These are phyloP conservation scores for Watsonalla cultraria DNA, from an alignment of 2,888 invertebrate genomes.

Conservation along the genomic window DNA sequence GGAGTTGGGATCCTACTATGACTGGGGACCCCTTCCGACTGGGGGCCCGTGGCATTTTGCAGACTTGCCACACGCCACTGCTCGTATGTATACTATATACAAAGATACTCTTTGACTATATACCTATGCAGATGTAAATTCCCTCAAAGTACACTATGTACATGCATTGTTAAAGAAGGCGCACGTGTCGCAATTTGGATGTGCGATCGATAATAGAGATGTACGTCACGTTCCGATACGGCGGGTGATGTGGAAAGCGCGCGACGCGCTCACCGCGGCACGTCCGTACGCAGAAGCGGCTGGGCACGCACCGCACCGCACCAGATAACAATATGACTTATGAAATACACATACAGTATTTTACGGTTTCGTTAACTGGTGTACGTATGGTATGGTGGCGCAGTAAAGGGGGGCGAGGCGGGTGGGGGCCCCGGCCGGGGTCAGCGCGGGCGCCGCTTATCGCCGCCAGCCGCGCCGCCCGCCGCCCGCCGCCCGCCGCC, in stretches of 20 bases:
- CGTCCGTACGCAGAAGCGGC: conserved; percentile 7
- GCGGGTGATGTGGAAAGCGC: conserved; percentile 10
- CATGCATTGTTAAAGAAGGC: conserved; percentile 10
- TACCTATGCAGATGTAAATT: too few species aligned
- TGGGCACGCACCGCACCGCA: conserved; percentile 3
- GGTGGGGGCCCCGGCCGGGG: conserved; percentile 27
- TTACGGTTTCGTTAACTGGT: neutral
- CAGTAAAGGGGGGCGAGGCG: conserved; percentile 5
- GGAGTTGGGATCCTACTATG: too few species aligned
- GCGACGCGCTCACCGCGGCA: neutral
- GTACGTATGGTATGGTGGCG: conserved; percentile 3
- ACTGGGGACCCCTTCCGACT: too few species aligned
- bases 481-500: conserved; percentile 9
- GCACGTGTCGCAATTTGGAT: conserved; percentile 22
- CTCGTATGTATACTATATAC: too few species aligned
- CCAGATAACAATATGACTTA: neutral
- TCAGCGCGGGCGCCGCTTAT: conserved; percentile 52
- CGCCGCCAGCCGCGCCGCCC: conserved; percentile 22
- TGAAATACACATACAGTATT: neutral
- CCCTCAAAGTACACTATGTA: neutral
- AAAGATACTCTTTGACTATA: too few species aligned
- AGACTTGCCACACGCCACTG: too few species aligned
- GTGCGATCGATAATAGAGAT: conserved; percentile 25
- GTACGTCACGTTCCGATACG: conserved; percentile 28
- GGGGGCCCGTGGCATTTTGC: too few species aligned